Evolutionary conservation across 2,113 vertebrate genomes (phyloP).

Genomic region (Rhinogobius similis): DNA sequence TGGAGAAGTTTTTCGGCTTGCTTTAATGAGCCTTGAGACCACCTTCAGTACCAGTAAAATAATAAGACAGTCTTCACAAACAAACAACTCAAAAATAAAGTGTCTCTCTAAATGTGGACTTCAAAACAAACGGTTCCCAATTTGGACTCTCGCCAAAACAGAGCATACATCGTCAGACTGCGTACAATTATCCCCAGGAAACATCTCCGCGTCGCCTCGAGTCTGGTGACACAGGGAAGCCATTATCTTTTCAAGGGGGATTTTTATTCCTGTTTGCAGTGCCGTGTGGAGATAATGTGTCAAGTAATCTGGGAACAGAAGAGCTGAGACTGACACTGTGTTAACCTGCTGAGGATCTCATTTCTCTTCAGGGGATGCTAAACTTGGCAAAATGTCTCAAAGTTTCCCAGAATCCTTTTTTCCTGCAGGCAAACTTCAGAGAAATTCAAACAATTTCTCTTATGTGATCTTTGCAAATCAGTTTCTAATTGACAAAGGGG

Average conservation of each 20-base stretch:
- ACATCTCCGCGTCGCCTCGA: slow-evolving; percentile 11
- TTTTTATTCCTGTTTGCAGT: slow-evolving; percentile 32
- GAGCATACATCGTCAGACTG: slow-evolving; percentile 4
- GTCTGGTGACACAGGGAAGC: slow-evolving; percentile 26
- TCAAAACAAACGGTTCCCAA: slow-evolving; percentile 10
- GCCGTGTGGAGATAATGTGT: slow-evolving; percentile 47
- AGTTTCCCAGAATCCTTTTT: slow-evolving; percentile 23
- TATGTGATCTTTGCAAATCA: slow-evolving; percentile 30
- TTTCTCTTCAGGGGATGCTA: slow-evolving; percentile 31
- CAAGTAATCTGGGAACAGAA: slow-evolving; percentile 41
- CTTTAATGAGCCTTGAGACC: slow-evolving; percentile 3
- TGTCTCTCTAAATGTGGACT: not conserved
- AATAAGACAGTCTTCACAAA: not conserved
- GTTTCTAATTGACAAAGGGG: slow-evolving; percentile 23
- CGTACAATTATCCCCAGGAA: slow-evolving; percentile 34
- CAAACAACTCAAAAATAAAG: slow-evolving; percentile 7
- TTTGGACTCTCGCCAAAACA: slow-evolving; percentile 16
- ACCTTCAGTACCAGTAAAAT: not conserved
- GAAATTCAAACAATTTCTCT: slow-evolving; percentile 24
- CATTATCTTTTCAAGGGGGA: slow-evolving; percentile 38
- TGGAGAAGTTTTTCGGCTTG: not conserved
- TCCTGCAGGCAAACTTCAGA: slow-evolving; percentile 27
- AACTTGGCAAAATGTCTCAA: slow-evolving; percentile 20
- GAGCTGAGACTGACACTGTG: slow-evolving; percentile 29
- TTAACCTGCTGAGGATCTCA: slow-evolving; percentile 54